Percentiles rank a stretch among this genome's conserved stretches.
phyloP scores from a whole-genome alignment of 2,113 vertebrate species.

The Sarotherodon lohbergeri region DNA sequence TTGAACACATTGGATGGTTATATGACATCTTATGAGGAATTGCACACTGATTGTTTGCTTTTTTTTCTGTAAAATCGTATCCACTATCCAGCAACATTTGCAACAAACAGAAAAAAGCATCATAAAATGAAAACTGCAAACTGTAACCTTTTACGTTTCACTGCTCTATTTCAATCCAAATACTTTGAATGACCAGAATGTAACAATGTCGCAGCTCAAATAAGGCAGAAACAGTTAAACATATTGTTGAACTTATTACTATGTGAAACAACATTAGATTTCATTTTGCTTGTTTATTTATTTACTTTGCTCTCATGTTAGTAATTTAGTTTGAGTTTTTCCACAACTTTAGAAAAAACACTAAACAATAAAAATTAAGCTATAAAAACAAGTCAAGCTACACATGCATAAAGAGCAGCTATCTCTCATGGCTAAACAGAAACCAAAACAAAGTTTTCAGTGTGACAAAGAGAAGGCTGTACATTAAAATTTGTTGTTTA shows the following conservation, averaged over 20 bases:
- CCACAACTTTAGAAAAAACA: not conserved
- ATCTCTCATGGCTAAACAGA: not conserved
- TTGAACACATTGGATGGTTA: not conserved
- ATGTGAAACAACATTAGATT: not conserved
- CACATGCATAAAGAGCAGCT: not conserved
- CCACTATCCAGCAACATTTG: not conserved
- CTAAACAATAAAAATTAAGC: not conserved
- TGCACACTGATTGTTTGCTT: not conserved
- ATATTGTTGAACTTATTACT: not conserved
- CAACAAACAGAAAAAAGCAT: not conserved
- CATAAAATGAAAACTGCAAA: rapidly evolving
- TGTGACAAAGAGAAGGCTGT: not conserved
- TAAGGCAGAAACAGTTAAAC: not conserved
- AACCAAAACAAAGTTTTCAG: not conserved
- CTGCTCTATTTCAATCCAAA: not conserved
- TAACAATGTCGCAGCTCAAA: not conserved
- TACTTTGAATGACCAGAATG: not conserved
- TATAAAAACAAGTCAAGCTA: not conserved
- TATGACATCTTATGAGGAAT: not conserved
- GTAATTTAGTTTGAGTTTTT: not conserved
- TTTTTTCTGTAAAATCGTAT: rapidly evolving
- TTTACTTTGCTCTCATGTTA: not conserved
- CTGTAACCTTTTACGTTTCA: rapidly evolving
- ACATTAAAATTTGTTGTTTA: not conserved
- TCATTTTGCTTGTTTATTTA: not conserved